phyloP scores from a whole-genome alignment of 1,140 invertebrate genomes.

The Phymorhynchus buccinoides region DNA sequence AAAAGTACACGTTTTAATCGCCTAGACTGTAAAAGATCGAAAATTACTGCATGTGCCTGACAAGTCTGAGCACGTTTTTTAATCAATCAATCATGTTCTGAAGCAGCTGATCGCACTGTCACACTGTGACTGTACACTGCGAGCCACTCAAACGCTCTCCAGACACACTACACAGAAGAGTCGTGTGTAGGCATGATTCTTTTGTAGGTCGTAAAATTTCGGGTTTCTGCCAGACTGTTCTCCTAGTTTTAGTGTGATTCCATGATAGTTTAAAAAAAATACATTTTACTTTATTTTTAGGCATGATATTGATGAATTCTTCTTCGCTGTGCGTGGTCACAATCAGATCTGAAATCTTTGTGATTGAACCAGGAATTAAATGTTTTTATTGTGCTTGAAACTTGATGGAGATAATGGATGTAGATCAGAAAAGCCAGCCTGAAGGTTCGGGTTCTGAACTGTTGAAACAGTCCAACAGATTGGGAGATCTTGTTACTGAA shows the following conservation, averaged over 20 bases:
- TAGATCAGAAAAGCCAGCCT: not conserved
- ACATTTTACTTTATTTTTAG: no score
- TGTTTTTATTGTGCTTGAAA: not conserved
- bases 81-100: not conserved
- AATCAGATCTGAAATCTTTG: no score
- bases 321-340: no score
- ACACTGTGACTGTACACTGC: not conserved
- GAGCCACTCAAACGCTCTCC: not conserved
- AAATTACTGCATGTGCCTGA: not conserved
- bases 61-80: not conserved
- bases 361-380: no score
- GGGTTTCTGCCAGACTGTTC: no score
- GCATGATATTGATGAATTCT: no score
- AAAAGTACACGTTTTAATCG: not conserved
- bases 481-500: slow-evolving; percentile 7
- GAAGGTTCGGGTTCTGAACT: slow-evolving; percentile 6
- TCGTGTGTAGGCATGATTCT: slow-evolving; percentile 17
- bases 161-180: not conserved
- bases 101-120: not conserved
- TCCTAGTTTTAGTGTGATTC: no score
- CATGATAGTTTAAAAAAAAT: no score
- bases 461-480: slow-evolving; percentile 13
- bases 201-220: not conserved
- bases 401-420: not conserved
- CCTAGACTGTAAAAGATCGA: not conserved